Percentiles rank a stretch among this genome's conserved stretches.
These are phyloP conservation scores for Schizopygopsis pylzovi DNA, from an alignment of 2,797 vertebrate species.

Conservation along the genomic window DNA sequence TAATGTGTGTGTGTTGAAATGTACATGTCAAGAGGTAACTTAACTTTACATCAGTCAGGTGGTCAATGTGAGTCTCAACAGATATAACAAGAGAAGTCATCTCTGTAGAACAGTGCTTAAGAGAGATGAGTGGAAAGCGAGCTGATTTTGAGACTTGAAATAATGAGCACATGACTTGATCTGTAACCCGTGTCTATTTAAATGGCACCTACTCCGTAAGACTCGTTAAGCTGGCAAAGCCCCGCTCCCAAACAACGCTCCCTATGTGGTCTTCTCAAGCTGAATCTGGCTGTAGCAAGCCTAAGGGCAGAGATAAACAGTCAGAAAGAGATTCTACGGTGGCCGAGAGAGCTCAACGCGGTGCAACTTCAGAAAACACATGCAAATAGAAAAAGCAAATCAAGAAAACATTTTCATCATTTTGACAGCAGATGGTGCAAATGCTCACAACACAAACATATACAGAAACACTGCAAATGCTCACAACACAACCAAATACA, in stretches of 20 bases:
- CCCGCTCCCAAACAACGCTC: background rate
- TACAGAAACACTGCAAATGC: too few relatives aligned
- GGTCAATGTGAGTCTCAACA: background rate
- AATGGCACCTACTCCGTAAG: conserved; percentile 30
- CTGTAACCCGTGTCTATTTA: conserved; percentile 35
- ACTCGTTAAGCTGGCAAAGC: background rate
- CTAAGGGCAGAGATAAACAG: conserved; percentile 70
- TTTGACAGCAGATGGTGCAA: too few relatives aligned
- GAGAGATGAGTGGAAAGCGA: background rate
- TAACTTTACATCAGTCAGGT: background rate
- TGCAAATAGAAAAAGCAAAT: too few relatives aligned
- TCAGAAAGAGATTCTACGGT: background rate
- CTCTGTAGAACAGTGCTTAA: background rate
- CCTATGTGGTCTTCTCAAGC: conserved; percentile 86
- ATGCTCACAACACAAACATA: too few relatives aligned
- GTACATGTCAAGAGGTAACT: background rate
- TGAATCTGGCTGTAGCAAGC: conserved; percentile 97
- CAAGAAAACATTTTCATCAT: too few relatives aligned
- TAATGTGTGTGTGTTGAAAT: conserved; percentile 9
- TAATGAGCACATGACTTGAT: conserved; percentile 17
- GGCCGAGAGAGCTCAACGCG: too few relatives aligned
- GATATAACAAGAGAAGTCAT: background rate
- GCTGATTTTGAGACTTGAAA: conserved; percentile 9
- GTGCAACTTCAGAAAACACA: too few relatives aligned
- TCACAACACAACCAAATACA: too few relatives aligned